Conservation (phyloP, 2,888 invertebrate species). For the Macaria notata region DNA sequence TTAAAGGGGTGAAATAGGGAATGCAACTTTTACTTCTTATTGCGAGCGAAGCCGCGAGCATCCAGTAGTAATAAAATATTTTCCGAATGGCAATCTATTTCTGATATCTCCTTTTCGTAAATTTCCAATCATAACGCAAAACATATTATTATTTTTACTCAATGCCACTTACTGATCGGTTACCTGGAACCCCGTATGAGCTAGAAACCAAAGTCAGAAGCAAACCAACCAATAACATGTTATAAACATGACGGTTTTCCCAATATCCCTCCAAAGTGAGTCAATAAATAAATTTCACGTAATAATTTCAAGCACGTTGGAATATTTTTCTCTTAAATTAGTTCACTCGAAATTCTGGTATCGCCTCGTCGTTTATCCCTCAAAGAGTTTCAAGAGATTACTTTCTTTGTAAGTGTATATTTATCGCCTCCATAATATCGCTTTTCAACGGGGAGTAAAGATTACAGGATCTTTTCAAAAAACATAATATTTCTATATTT, state of each 20-base stretch:
- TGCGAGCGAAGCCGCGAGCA: too few species aligned
- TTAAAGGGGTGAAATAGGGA: too few species aligned
- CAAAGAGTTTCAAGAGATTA: slow-evolving; percentile 8
- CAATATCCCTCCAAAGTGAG: slow-evolving; percentile 3
- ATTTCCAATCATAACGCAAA: too few species aligned
- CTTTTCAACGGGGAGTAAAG: too few species aligned
- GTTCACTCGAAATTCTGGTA: slow-evolving; percentile 1
- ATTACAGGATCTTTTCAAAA: too few species aligned
- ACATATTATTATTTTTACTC: too few species aligned
- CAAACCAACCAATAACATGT: background rate
- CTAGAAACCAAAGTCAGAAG: background rate
- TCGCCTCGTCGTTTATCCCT: slow-evolving; percentile 7
- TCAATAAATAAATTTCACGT: slow-evolving; percentile 1
- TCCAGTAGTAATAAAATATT: too few species aligned
- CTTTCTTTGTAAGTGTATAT: slow-evolving; percentile 8
- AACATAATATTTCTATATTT: too few species aligned
- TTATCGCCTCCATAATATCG: slow-evolving; percentile 1
- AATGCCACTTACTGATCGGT: background rate
- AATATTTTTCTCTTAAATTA: slow-evolving; percentile 11
- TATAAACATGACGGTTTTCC: background rate
- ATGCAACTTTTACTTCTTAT: too few species aligned
- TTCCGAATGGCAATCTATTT: too few species aligned
- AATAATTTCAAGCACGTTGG: slow-evolving; percentile 8
- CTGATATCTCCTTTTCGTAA: too few species aligned
- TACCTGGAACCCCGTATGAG: too few species aligned